Percentiles rank a stretch among this genome's conserved stretches.
Evolutionary conservation across 30 jellyfish, hydroid and myxozoan species (phyloP).

Genomic region (Pelagia noctiluca): DNA sequence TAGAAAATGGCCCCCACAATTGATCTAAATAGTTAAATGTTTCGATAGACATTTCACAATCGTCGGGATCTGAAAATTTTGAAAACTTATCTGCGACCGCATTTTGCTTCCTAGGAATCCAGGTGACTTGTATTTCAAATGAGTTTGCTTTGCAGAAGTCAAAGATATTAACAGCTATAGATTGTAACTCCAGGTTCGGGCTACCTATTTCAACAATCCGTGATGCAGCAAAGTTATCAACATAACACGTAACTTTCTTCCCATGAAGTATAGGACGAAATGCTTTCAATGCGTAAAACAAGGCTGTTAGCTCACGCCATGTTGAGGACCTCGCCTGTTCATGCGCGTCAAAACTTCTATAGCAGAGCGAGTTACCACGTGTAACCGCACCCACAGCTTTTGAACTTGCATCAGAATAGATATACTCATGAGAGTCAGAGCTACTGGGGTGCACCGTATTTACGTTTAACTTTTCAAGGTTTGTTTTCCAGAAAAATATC

Average conservation of each 20-base stretch:
- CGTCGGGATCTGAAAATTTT: constrained; percentile 7
- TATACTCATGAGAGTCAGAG: too few relatives aligned
- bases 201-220: constrained; percentile 46
- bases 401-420: constrained; percentile 15
- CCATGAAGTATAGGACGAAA: neutral
- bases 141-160: neutral
- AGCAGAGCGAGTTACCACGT: neutral
- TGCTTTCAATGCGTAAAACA: neutral
- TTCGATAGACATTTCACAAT: constrained; percentile 22
- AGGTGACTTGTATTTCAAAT: neutral
- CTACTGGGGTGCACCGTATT: too few relatives aligned
- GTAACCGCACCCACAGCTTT: neutral
- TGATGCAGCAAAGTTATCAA: neutral
- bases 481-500: too few relatives aligned
- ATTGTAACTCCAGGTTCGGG: constrained; percentile 33
- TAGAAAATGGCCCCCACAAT: constrained; percentile 24
- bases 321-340: constrained; percentile 15
- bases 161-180: constrained; percentile 24
- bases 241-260: neutral
- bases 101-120: constrained; percentile 21
- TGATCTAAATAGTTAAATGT: constrained; percentile 4
- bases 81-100: constrained; percentile 13
- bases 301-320: constrained; percentile 11
- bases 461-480: too few relatives aligned
- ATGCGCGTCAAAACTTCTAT: neutral